phyloP scores from a whole-genome alignment of 1,140 invertebrate species.

The Meloidogyne exigua region DNA sequence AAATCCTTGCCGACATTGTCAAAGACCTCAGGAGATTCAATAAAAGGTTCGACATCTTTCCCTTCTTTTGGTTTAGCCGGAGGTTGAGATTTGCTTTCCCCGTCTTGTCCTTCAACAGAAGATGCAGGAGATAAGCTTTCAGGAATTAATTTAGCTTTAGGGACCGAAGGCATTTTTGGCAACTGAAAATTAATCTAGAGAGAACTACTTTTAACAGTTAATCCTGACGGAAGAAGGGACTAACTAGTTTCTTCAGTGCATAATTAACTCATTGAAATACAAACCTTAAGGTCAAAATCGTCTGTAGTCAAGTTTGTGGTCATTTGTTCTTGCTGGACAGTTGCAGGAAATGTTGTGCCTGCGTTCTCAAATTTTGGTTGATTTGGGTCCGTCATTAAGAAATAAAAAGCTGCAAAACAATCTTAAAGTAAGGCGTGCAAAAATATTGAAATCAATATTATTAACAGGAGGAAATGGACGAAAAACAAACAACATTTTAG shows the following conservation, averaged over 20 bases:
- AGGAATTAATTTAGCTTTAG: not conserved
- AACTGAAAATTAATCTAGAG: conserved; percentile 5
- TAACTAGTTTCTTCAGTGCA: not conserved
- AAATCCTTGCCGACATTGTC: not conserved
- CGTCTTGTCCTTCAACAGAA: not conserved
- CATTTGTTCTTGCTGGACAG: not conserved
- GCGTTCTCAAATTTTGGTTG: not conserved
- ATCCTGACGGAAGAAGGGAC: not conserved
- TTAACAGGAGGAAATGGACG: no score
- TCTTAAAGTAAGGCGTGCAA: no score
- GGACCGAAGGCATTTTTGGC: not conserved
- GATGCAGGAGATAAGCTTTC: not conserved
- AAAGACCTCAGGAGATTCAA: not conserved
- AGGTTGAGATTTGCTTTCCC: not conserved
- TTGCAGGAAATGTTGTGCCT: not conserved
- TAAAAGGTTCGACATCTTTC: not conserved
- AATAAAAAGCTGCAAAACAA: no score
- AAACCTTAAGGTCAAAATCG: conserved; percentile 2
- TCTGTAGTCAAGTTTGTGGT: not conserved
- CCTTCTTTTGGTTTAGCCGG: not conserved
- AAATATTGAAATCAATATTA: no score
- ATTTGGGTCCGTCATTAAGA: not conserved
- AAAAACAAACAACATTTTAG: no score
- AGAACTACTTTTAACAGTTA: not conserved
- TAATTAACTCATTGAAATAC: not conserved